phyloP scores from a whole-genome alignment of 2,797 vertebrate genomes.

The Sebastolobus alascanus region DNA sequence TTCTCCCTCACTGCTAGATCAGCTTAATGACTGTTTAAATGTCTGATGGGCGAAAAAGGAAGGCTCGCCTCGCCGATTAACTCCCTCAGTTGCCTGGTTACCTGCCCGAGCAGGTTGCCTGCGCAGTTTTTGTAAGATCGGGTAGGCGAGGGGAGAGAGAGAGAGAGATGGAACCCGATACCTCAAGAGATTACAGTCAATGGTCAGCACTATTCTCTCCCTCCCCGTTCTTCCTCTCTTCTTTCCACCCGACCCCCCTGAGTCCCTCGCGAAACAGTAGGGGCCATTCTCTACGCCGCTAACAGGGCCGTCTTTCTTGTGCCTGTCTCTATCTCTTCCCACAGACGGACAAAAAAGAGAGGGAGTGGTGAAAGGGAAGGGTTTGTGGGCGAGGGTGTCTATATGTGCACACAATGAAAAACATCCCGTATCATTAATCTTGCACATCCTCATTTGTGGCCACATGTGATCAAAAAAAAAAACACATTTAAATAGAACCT shows the following conservation, averaged over 20 bases:
- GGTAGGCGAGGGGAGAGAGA: constrained; percentile 56
- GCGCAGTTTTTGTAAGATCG: constrained; percentile 67
- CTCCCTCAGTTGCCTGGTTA: constrained; percentile 84
- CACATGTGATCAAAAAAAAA: constrained; percentile 1
- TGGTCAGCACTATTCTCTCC: constrained; percentile 54
- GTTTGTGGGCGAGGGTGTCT: constrained; percentile 38
- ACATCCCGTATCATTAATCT: constrained; percentile 19
- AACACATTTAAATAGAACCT: neutral
- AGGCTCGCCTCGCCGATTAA: constrained; percentile 63
- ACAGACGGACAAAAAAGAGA: constrained; percentile 60
- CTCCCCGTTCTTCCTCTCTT: constrained; percentile 12
- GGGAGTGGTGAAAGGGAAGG: constrained; percentile 46
- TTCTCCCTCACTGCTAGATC: constrained; percentile 66
- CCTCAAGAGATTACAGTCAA: constrained; percentile 68
- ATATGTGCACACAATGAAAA: constrained; percentile 24
- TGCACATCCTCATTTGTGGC: neutral
- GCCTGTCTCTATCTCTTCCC: constrained; percentile 71
- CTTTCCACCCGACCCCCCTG: constrained; percentile 54
- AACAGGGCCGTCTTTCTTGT: constrained; percentile 84
- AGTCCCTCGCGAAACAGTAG: constrained; percentile 78
- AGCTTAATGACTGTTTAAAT: constrained; percentile 82
- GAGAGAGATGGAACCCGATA: constrained; percentile 73
- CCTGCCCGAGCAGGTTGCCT: constrained; percentile 73
- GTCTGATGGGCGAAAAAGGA: constrained; percentile 69
- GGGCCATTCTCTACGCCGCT: constrained; percentile 78